Base-by-base conservation (phyloP, 2,113 vertebrate genomes). In the Ramphastos sulfuratus region DNA sequence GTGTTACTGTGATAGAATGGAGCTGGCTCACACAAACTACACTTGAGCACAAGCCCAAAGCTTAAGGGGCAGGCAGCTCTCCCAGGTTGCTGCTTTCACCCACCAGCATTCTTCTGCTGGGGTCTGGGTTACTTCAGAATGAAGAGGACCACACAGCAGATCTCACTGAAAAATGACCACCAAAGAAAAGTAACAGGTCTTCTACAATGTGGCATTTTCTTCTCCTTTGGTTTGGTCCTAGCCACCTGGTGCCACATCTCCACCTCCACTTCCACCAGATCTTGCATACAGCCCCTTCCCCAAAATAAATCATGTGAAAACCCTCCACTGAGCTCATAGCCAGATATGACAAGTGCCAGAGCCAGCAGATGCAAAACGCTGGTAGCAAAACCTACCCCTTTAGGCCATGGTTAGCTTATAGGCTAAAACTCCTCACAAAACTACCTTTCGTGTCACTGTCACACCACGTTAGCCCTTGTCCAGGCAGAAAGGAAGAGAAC, bases 161-260 rank as follows among this genome's bases (percentile, higher is more conserved):
- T 46, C 31, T 35, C 1, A 1, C 30, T 27, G 30, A 63, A 77
- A 67, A 67, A 64, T 6, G 67, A n/a, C 31, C 15, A 72, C 42
- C 8, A 30, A 85, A 85, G 10, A 54, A 25, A 61, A 56, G 12
- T 6, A 59, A 33, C 0, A 15, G 19, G 21, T 28, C 27, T 55
- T 55, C 55, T 50, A 28, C 63, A 25, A 37, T 4, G 46, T 1
- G 2, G 18, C 18, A 27, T 23, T 50, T 72, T 31, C 61, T 76
- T 8, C 58, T 74, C 56, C 24, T 63, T 9, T 25, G 12, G 46
- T 25, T 16, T 3, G 3, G 11, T 18, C 48, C 31, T 9, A 77
- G 37, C 28, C 23, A 7, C 20, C 3, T 0, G 1, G 37, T n/a
- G 15, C 15, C 6, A 2, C 20, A 18, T 35, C 28, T 19, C 0